Conservation (phyloP, 2,888 invertebrate genomes). For the Branchipolynoe longqiensis region DNA sequence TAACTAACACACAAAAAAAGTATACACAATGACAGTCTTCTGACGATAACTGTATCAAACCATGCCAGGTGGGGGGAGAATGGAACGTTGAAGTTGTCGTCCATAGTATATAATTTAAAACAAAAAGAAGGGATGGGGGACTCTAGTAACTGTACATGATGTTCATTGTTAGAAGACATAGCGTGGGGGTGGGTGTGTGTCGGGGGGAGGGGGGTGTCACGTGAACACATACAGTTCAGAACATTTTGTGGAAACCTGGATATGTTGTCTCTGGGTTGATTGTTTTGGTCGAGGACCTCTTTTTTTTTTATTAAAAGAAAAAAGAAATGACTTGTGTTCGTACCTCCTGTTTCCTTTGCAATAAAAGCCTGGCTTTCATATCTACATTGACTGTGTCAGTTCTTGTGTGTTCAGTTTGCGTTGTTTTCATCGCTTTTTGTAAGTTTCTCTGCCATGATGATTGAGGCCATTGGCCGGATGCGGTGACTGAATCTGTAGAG, state of each 20-base stretch:
- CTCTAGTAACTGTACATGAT: neutral
- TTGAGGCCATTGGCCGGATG: too few species aligned
- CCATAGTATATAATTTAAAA: neutral
- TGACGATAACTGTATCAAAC: neutral
- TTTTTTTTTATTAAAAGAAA: too few species aligned
- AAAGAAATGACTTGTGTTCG: constrained; percentile 32
- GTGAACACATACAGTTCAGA: too few species aligned
- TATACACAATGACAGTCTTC: constrained; percentile 18
- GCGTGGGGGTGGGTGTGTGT: neutral
- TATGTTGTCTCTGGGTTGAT: neutral
- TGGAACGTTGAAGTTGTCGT: too few species aligned
- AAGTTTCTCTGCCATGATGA: too few species aligned
- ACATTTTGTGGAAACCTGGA: constrained; percentile 21
- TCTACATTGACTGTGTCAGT: neutral
- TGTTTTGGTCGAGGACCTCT: constrained; percentile 44
- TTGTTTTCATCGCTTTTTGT: too few species aligned
- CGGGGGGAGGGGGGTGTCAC: constrained; percentile 11
- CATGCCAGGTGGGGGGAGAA: neutral
- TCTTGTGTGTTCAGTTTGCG: too few species aligned
- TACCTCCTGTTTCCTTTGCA: constrained; percentile 44
- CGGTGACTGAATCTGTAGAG: too few species aligned
- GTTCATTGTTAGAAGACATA: neutral
- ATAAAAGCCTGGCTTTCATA: constrained; percentile 57
- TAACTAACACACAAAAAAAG: constrained; percentile 25
- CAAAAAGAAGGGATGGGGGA: too few species aligned